A percentile compares a stretch with the other conserved stretches of the same genome.
phyloP scores from a whole-genome alignment of 1,140 invertebrate genomes.

The Helicoverpa zea region DNA sequence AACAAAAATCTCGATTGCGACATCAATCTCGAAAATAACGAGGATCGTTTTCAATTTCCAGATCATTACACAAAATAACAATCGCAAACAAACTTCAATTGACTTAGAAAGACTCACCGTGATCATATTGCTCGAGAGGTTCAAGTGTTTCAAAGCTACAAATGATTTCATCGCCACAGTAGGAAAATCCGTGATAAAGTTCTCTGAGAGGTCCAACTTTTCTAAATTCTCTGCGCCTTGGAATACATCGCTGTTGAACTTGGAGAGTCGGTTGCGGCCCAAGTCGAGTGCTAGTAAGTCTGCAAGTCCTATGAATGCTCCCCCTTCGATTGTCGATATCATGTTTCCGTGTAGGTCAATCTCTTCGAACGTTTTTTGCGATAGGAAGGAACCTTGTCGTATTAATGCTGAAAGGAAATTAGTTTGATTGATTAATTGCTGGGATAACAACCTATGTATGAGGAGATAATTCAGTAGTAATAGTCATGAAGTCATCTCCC shows the following conservation, averaged over 20 bases:
- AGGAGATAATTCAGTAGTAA: too few relatives aligned
- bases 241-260: constrained; percentile 94
- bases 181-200: constrained; percentile 94
- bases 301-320: constrained; percentile 90
- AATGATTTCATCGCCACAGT: constrained; percentile 91
- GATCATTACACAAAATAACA: constrained; percentile 33
- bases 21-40: constrained; percentile 18
- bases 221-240: constrained; percentile 92
- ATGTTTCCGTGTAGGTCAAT: constrained; percentile 93
- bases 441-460: too few relatives aligned
- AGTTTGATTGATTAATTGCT: neutral
- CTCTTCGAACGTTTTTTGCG: constrained; percentile 89
- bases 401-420: constrained; percentile 87
- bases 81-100: neutral
- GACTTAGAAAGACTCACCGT: constrained; percentile 86
- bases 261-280: constrained; percentile 91
- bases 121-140: constrained; percentile 94
- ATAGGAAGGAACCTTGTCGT: constrained; percentile 89
- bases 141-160: constrained; percentile 90
- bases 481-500: too few relatives aligned
- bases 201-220: constrained; percentile 93
- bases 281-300: constrained; percentile 91
- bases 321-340: constrained; percentile 91
- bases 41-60: neutral
- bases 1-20: neutral